phyloP scores from a whole-genome alignment of 1,140 invertebrate species.

The Danaus plexippus region DNA sequence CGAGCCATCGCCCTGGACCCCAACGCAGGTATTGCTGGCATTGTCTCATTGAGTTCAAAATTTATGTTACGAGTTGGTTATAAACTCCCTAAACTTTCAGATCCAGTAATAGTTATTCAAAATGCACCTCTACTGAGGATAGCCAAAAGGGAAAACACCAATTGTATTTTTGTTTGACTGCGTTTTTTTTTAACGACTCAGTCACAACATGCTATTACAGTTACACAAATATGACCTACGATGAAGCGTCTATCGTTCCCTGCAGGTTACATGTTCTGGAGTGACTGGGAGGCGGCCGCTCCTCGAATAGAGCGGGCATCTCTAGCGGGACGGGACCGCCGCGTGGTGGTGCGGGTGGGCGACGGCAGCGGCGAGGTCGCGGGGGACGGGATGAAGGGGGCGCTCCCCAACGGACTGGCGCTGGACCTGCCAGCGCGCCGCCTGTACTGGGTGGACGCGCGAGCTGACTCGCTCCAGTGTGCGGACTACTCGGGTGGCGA shows the following conservation, averaged over 20 bases:
- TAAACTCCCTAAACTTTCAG: too few relatives aligned
- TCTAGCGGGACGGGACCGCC: constrained; percentile 82
- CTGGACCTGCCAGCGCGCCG: constrained; percentile 83
- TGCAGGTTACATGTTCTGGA: constrained; percentile 82
- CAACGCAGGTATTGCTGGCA: constrained; percentile 73
- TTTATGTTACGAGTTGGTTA: constrained; percentile 3
- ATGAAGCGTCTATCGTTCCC: too few relatives aligned
- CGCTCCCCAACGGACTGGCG: constrained; percentile 90
- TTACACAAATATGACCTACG: too few relatives aligned
- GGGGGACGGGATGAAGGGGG: constrained; percentile 77
- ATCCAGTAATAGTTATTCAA: too few relatives aligned
- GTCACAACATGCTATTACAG: too few relatives aligned
- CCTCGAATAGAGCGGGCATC: constrained; percentile 90
- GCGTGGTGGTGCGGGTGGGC: constrained; percentile 75
- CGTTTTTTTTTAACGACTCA: too few relatives aligned
- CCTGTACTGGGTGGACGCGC: constrained; percentile 52
- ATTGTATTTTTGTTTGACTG: too few relatives aligned
- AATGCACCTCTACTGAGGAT: too few relatives aligned
- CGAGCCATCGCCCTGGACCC: constrained; percentile 90
- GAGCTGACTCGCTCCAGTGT: constrained; percentile 89
- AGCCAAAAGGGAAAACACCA: too few relatives aligned
- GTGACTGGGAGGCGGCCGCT: constrained; percentile 86
- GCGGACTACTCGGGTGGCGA: constrained; percentile 84
- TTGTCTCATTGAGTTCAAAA: not conserved
- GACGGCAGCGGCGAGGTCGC: constrained; percentile 78